These are phyloP conservation scores for Rhegmatorhina hoffmannsi DNA, from an alignment of 2,113 vertebrate genomes.

Conservation along the genomic window DNA sequence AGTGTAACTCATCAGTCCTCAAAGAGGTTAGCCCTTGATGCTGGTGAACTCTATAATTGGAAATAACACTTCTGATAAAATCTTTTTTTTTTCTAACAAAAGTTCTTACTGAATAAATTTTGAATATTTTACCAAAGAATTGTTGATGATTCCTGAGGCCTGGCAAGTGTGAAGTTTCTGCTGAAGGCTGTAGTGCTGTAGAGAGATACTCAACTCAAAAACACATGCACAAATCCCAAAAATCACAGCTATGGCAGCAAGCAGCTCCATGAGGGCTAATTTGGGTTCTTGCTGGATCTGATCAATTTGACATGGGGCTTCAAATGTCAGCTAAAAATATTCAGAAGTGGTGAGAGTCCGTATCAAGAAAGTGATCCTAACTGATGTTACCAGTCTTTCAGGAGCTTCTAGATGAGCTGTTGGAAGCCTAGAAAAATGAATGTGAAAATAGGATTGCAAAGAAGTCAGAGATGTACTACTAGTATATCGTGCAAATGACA, in stretches of 20 bases:
- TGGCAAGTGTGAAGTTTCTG: neutral
- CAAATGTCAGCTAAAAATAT: neutral
- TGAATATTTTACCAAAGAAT: neutral
- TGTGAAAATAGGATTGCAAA: neutral
- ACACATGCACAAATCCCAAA: neutral
- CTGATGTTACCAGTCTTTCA: neutral
- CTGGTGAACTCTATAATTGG: neutral
- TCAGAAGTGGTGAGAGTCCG: neutral
- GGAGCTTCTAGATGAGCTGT: neutral
- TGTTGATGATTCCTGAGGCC: neutral
- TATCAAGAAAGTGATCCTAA: neutral
- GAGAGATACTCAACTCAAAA: neutral
- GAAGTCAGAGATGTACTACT: neutral
- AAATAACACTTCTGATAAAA: neutral
- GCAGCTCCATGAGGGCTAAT: neutral
- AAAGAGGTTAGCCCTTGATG: neutral
- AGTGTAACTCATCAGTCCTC: neutral
- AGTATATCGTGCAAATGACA: neutral
- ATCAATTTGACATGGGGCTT: neutral
- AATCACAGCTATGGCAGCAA: neutral
- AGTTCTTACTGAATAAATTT: neutral
- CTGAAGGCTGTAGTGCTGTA: neutral
- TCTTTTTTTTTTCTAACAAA: neutral
- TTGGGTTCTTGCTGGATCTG: neutral
- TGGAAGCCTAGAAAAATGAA: neutral